Conservation (phyloP, 2,888 invertebrate species). For the Adela reaumurella region DNA sequence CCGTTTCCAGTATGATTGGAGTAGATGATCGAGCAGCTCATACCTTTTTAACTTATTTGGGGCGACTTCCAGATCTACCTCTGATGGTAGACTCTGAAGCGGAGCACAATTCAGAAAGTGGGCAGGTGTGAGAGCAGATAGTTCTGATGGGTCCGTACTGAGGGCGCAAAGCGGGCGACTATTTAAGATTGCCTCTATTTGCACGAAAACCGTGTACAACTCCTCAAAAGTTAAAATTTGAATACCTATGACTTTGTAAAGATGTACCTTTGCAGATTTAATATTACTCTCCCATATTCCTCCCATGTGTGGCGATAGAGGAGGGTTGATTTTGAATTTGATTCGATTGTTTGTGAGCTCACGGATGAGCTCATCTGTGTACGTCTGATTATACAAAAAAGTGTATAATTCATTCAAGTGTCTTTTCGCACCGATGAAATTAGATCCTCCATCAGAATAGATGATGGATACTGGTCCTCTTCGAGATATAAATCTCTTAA, state of each 20-base stretch:
- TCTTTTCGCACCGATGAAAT: constrained; percentile 4
- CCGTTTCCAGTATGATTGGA: constrained; percentile 6
- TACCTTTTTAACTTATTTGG: constrained; percentile 2
- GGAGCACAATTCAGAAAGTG: constrained; percentile 9
- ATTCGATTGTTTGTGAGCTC: not conserved
- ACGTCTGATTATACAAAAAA: not conserved
- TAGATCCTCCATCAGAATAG: constrained; percentile 2
- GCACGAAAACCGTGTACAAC: not conserved
- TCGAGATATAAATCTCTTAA: constrained; percentile 4
- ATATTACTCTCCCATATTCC: constrained; percentile 6
- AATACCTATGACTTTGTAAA: not conserved
- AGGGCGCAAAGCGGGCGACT: not conserved
- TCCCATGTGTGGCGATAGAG: constrained; percentile 5
- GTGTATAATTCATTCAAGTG: constrained; percentile 1
- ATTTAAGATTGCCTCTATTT: constrained; percentile 4
- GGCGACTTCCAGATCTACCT: not conserved
- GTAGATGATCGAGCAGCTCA: constrained; percentile 7
- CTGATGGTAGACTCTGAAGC: constrained; percentile 6
- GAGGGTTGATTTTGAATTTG: constrained; percentile 1
- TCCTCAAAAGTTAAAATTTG: not conserved
- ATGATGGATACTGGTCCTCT: constrained; percentile 2
- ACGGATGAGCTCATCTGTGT: not conserved
- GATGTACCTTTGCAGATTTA: not conserved
- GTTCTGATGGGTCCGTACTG: not conserved
- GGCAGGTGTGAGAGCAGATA: constrained; percentile 6